Evolutionary conservation across 2,113 vertebrate genomes (phyloP).

Genomic region (Leucoraja erinaceus): DNA sequence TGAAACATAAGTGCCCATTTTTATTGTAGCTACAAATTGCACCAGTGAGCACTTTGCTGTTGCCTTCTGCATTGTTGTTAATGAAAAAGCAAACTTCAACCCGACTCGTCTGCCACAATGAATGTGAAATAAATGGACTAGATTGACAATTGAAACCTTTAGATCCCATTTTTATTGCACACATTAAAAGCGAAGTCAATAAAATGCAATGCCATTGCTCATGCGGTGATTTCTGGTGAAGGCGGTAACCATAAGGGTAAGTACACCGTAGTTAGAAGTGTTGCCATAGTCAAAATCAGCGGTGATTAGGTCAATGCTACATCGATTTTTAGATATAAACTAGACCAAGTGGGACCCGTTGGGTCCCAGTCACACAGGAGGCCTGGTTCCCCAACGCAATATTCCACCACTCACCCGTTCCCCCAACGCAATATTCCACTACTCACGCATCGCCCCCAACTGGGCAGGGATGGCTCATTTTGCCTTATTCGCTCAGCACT

Average conservation of each 20-base stretch:
- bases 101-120: not conserved
- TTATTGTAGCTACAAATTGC: constrained; percentile 34
- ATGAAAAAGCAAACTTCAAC: constrained; percentile 26
- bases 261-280: not conserved
- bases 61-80: not conserved
- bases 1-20: constrained; percentile 13
- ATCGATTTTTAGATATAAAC: not conserved
- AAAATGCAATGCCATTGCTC: too few species aligned
- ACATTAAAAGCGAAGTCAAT: not conserved
- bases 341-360: too few species aligned
- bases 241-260: not conserved
- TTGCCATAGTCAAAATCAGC: not conserved
- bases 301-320: not conserved
- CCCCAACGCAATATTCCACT: too few species aligned
- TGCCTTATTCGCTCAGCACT: too few species aligned
- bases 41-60: constrained; percentile 20
- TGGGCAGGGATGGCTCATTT: too few species aligned
- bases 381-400: too few species aligned
- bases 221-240: not conserved
- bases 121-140: not conserved
- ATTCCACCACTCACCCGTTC: too few species aligned
- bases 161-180: not conserved
- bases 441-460: too few species aligned
- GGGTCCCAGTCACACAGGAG: too few species aligned
- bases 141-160: not conserved